Conservation (phyloP, 2,888 invertebrate genomes). For the Furcula furcula region DNA sequence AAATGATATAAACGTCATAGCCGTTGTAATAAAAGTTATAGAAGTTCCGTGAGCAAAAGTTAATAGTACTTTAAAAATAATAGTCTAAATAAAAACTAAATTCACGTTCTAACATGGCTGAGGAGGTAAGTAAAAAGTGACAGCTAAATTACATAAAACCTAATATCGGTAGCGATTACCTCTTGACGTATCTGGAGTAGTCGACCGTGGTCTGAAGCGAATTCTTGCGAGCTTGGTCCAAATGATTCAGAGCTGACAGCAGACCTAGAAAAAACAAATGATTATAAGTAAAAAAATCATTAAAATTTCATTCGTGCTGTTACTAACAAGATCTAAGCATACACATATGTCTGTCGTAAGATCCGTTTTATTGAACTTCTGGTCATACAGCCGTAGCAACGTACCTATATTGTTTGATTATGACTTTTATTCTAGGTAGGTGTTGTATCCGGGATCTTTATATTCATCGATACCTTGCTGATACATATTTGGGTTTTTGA, state of each 20-base stretch:
- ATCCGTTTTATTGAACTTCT: slow-evolving; percentile 1
- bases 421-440: no score
- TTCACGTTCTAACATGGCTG: slow-evolving; percentile 17
- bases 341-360: not conserved
- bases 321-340: slow-evolving; percentile 1
- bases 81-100: slow-evolving; percentile 16
- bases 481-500: no score
- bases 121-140: slow-evolving; percentile 31
- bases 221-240: slow-evolving; percentile 77
- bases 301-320: slow-evolving; percentile 1
- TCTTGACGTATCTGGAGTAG: slow-evolving; percentile 94
- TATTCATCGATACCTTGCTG: no score
- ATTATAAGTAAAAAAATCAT: slow-evolving; percentile 1
- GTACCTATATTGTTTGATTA: no score
- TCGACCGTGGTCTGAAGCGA: slow-evolving; percentile 87
- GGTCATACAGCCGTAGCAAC: no score
- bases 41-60: no score
- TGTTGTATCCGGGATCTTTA: no score
- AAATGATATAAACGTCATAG: no score
- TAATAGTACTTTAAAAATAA: no score
- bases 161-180: slow-evolving; percentile 58
- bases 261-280: slow-evolving; percentile 54
- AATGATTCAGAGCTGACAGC: slow-evolving; percentile 73
- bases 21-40: no score
- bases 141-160: slow-evolving; percentile 27